Percentiles rank a stretch among this genome's conserved stretches.
Evolutionary conservation across 2,888 invertebrate species (phyloP).

Genomic region (Nebria brevicollis): DNA sequence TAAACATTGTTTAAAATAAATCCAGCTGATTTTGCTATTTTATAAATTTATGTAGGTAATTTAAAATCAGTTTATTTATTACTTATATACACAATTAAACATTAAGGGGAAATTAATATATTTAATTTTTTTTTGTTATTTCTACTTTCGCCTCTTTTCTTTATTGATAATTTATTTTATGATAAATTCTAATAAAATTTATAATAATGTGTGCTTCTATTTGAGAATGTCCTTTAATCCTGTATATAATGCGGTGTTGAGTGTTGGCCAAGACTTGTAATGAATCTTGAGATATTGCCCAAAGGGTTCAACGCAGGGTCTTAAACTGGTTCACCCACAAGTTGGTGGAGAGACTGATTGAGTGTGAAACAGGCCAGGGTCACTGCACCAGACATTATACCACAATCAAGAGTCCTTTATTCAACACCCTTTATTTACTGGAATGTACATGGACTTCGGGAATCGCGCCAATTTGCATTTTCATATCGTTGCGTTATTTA

Average conservation of each 20-base stretch:
- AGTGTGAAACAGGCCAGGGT: constrained; percentile 16
- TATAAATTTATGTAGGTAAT: no score
- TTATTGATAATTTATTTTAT: no score
- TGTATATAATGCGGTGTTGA: background rate
- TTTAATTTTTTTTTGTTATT: no score
- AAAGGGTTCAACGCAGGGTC: background rate
- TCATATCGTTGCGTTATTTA: constrained; percentile 1
- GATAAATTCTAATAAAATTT: no score
- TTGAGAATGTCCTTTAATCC: background rate
- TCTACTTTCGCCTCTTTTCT: no score
- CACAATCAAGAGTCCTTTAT: constrained; percentile 7
- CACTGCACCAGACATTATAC: constrained; percentile 11
- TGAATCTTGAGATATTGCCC: constrained; percentile 12
- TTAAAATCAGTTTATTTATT: no score
- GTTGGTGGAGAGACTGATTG: constrained; percentile 1
- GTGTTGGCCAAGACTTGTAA: constrained; percentile 7
- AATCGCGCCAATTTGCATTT: constrained; percentile 34
- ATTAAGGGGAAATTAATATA: no score
- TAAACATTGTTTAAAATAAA: no score
- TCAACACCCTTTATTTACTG: constrained; percentile 32
- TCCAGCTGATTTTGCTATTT: no score
- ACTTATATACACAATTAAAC: no score
- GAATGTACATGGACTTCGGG: constrained; percentile 36
- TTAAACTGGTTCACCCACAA: constrained; percentile 3
- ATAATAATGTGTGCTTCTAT: background rate